Base-by-base conservation (phyloP, 2,113 vertebrate genomes). In the Oncorhynchus nerka region DNA sequence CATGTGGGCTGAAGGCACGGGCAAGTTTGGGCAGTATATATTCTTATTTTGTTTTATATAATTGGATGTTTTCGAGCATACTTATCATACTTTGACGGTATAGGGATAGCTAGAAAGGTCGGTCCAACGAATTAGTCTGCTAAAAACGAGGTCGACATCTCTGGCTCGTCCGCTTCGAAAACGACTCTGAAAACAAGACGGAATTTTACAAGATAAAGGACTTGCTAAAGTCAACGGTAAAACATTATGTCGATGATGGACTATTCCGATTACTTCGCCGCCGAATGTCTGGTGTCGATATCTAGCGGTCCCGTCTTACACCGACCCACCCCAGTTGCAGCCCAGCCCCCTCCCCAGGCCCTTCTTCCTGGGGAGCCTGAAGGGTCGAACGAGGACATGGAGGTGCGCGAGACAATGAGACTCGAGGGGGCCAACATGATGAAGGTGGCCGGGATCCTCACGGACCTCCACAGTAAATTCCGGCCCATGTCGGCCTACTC, bases 231-330 rank as follows among this genome's bases (percentile, higher is more conserved):
- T 39, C 55, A 75, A 77, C 73, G 71, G 16, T 15, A 77, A 68
- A 70, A 61, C 83, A 87, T 65, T n/a, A 95, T 95, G 94, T 94
- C 94, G 70, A 79, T 92, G 75, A 90, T 94, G 70, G 93, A 93
- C 8, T 94, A 94, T 72, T 93, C 94, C 77, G 95, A 97, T 84
- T 97, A 97, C 86, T 94, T 96, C 73, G 95, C 95, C 1, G 95
- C 95, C 55, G 94, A 96, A 89, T 96, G 95, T 83, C 90, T 96
- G 89, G 93, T 97, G 68, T 96, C 95, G 81, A 96, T 97, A 85
- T 95, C 95, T 28, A 95, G 91, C 57, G 95, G 95, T n/a, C 94
- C 94, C 1, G 94, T 95, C 34, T 90, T 96, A 72, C 95, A 95
- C 86, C 88, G 93, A 88, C 90, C 93, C 86, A 92, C 90, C 81